Evolutionary conservation across 1,140 invertebrate species (phyloP), one percentile per base, ranked within the genome.

Genomic region (Drosophila grimshawi): DNA sequence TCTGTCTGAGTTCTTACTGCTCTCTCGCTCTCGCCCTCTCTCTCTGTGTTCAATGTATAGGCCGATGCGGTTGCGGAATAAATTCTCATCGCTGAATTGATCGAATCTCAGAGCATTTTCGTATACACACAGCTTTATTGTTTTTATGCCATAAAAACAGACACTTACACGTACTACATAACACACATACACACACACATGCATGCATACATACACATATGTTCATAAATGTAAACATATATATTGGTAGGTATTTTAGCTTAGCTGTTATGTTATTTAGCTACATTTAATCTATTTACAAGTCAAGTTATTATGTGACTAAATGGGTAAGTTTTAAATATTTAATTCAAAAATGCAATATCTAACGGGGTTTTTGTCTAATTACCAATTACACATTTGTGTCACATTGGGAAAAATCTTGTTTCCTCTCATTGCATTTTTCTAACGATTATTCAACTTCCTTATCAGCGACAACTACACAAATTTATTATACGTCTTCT

Each of bases 1-100:
- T 48, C 49, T 32, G 41, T 48, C 29, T 19, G 49, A 33, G 43
- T 73, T 73, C 70, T 68, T 73, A 68, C 64, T 43, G 10, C 39
- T 43, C 39, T n/a, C 39, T 55, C 49, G 53, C 49, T 19, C 19
- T 19, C 19, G 19, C 19, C 19, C 0, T 19, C 19, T 19, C 19
- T 19, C 19, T 19, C 19, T 19, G 19, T 35, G 11, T 29, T 55
- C 10, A 3, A 10, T 37, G 33, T 1, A 48, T 49, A 73, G 49
- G 6, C 48, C 48, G 3, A 5, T 56, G 29, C 11, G 61, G 35
- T 29, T 51, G n/a, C 33, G 41, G 4, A 45, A 55, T 51, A 66
- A 55, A 61, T 41, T 41, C 49, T 59, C 43, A 35, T 33, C 5
- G 56, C 35, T 61, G 41, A 67, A 61, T 60, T 56, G 70, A 73